Evolutionary conservation across 1,140 invertebrate species (phyloP).

Genomic region (Neodiprion virginianus): DNA sequence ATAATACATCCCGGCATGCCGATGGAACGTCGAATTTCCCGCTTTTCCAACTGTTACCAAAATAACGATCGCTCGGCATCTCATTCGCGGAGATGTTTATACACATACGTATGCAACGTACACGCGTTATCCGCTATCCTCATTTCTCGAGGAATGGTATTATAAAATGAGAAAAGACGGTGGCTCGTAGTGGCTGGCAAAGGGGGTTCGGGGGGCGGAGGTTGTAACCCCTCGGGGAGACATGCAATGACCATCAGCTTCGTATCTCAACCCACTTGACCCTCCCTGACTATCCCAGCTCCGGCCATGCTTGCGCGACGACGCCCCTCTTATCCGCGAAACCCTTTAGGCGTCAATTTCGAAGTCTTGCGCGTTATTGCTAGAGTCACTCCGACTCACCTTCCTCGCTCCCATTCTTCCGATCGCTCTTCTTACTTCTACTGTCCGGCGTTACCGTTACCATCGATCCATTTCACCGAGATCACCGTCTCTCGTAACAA

Average conservation of each 20-base stretch:
- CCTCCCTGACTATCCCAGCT: background rate
- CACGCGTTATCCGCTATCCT: background rate
- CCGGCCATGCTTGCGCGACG: background rate
- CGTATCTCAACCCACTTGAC: background rate
- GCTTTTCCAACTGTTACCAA: too few species aligned
- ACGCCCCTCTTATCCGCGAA: conserved; percentile 4
- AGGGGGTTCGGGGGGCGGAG: background rate
- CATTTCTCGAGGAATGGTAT: conserved; percentile 5
- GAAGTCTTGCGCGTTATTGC: background rate
- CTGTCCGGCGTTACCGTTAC: background rate
- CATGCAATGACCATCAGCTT: conserved; percentile 5
- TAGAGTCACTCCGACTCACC: background rate
- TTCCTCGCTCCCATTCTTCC: background rate
- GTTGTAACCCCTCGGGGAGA: conserved; percentile 6
- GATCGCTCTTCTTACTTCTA: background rate
- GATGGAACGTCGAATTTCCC: too few species aligned
- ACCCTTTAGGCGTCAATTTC: background rate
- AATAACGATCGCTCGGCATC: background rate
- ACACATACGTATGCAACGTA: background rate
- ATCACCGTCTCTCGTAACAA: too few species aligned
- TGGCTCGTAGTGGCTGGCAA: background rate
- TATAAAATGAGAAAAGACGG: background rate
- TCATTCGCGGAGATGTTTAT: background rate
- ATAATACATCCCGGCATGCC: too few species aligned
- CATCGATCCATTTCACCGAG: background rate